phyloP scores from a whole-genome alignment of 2,797 vertebrate species.

The Lateolabrax maculatus region DNA sequence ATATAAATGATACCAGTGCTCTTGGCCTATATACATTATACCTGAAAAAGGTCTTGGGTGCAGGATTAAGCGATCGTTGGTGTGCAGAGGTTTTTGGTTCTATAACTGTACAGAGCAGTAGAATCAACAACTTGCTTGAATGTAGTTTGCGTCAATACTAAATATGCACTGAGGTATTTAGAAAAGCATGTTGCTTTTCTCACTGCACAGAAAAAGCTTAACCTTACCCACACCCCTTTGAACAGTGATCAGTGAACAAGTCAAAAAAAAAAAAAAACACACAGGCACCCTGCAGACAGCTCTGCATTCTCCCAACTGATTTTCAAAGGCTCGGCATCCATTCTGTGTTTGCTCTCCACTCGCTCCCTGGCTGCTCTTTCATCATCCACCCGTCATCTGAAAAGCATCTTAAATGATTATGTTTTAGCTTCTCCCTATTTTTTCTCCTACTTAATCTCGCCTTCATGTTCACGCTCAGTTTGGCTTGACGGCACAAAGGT shows the following conservation, averaged over 20 bases:
- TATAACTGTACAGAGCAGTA: neutral
- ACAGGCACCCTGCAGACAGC: conserved; percentile 53
- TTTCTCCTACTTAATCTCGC: conserved; percentile 68
- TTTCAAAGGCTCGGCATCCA: conserved; percentile 70
- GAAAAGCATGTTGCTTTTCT: conserved; percentile 42
- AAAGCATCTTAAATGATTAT: conserved; percentile 81
- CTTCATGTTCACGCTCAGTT: conserved; percentile 70
- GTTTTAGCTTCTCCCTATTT: conserved; percentile 56
- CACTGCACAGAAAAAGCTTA: conserved; percentile 47
- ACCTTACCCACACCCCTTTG: conserved; percentile 45
- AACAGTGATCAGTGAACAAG: conserved; percentile 60
- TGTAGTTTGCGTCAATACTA: conserved; percentile 6
- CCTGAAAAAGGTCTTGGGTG: neutral
- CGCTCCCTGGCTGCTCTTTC: conserved; percentile 70
- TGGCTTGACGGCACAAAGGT: conserved; percentile 70
- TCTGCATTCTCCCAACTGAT: conserved; percentile 53
- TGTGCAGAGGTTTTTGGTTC: neutral
- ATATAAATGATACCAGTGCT: neutral
- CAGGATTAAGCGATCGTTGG: neutral
- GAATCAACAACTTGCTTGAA: neutral
- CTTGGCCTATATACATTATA: neutral
- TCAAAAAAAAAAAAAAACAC: conserved; percentile 29
- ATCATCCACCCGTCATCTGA: conserved; percentile 75
- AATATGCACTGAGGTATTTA: conserved; percentile 21
- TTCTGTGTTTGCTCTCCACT: conserved; percentile 65